Evolutionary conservation across 2,113 vertebrate species (phyloP).

Genomic region (Psephotus haematonotus): DNA sequence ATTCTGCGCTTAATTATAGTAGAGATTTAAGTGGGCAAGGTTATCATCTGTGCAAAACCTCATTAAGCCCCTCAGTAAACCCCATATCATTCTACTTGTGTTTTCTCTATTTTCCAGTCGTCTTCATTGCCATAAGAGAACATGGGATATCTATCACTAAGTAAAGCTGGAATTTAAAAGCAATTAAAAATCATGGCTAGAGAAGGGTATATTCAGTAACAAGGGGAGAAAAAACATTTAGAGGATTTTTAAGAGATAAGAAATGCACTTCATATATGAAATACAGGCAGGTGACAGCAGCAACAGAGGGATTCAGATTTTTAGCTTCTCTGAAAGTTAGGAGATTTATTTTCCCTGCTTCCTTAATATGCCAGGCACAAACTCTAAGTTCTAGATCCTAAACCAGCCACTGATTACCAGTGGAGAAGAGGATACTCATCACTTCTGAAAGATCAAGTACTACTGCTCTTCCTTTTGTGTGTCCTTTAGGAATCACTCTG

Average conservation of each 20-base stretch:
- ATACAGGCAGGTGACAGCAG: not conserved
- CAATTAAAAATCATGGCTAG: not conserved
- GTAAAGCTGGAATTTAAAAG: not conserved
- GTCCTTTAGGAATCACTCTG: not conserved
- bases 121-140: not conserved
- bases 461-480: fast-evolving
- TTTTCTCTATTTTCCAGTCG: not conserved
- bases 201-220: not conserved
- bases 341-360: not conserved
- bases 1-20: not conserved
- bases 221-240: not conserved
- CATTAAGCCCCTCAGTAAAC: not conserved
- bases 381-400: not conserved
- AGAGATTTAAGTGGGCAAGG: not conserved
- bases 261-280: not conserved
- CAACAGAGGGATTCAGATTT: not conserved
- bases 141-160: not conserved
- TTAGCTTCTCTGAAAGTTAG: not conserved
- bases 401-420: not conserved
- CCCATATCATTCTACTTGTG: not conserved
- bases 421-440: not conserved
- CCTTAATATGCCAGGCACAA: not conserved
- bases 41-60: not conserved
- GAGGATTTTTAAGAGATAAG: not conserved
- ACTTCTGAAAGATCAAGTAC: not conserved